Percentiles rank a stretch among this genome's conserved stretches.
phyloP scores from a whole-genome alignment of 2,888 invertebrate species.

The Aspidapion aeneum region DNA sequence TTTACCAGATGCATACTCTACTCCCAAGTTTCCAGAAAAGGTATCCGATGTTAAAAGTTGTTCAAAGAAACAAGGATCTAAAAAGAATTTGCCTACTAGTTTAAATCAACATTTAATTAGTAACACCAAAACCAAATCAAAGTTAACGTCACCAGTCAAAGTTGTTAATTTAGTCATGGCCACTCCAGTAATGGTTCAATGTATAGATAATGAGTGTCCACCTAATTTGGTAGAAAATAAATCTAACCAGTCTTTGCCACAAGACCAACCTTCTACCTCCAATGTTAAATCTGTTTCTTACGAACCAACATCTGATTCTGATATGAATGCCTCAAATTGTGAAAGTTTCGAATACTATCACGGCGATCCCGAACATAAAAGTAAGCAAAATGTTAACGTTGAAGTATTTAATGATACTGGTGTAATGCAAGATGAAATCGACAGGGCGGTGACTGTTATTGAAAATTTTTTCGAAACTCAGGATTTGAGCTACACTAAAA shows the following conservation, averaged over 20 bases:
- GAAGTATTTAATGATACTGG: neutral
- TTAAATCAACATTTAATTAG: no score
- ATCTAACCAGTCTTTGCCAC: neutral
- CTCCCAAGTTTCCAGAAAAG: slow-evolving; percentile 40
- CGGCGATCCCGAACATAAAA: slow-evolving; percentile 13
- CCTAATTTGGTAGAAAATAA: slow-evolving; percentile 1
- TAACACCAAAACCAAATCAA: no score
- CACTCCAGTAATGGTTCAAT: slow-evolving; percentile 37
- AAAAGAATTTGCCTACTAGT: neutral
- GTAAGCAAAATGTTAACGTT: neutral
- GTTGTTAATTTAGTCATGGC: slow-evolving; percentile 34
- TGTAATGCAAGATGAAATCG: slow-evolving; percentile 51
- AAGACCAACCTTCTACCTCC: neutral
- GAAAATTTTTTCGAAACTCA: slow-evolving; percentile 58
- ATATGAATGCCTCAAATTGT: slow-evolving; percentile 10
- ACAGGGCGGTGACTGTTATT: slow-evolving; percentile 58
- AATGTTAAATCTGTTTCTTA: neutral
- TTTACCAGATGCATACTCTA: slow-evolving; percentile 54
- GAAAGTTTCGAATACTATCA: slow-evolving; percentile 38
- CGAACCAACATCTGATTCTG: slow-evolving; percentile 10
- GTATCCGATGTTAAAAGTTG: neutral
- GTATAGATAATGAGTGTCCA: slow-evolving; percentile 19
- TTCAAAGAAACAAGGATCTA: neutral
- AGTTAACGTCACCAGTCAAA: slow-evolving; percentile 1
- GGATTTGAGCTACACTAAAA: slow-evolving; percentile 56